Evolutionary conservation across 2,113 vertebrate genomes (phyloP).

Genomic region (Apaloderma vittatum): DNA sequence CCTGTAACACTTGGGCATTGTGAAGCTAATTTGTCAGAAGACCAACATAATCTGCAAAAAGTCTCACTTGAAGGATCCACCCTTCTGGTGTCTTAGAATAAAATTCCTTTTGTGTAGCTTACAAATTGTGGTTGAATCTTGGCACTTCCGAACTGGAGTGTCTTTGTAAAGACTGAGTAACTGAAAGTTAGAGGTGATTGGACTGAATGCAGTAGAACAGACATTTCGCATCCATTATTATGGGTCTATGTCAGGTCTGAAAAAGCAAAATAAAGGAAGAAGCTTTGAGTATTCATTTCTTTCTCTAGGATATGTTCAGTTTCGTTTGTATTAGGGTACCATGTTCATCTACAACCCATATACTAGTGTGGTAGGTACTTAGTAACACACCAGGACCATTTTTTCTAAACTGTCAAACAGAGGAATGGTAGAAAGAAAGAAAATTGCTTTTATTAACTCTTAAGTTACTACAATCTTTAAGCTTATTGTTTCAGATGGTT

Average conservation of each 20-base stretch:
- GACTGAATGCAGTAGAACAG: background rate
- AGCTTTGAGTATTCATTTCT: background rate
- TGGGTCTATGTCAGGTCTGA: background rate
- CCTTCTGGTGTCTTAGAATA: background rate
- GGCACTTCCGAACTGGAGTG: background rate
- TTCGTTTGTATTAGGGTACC: background rate
- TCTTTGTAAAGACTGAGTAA: background rate
- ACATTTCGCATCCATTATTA: background rate
- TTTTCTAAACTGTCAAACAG: background rate
- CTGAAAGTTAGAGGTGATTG: background rate
- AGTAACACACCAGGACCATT: background rate
- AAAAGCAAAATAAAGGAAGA: background rate
- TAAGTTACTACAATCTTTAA: conserved; percentile 39
- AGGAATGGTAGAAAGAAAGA: background rate
- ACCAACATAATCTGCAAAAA: background rate
- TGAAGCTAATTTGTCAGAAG: background rate
- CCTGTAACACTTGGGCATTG: background rate
- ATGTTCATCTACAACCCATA: background rate
- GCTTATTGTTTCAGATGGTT: conserved; percentile 90
- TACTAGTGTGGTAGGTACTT: background rate
- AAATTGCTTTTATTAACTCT: background rate
- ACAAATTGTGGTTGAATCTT: background rate
- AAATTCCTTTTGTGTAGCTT: background rate
- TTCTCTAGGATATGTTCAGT: background rate
- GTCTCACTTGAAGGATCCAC: background rate